phyloP scores from a whole-genome alignment of 2,113 vertebrate species.

The Poicephalus meyeri region DNA sequence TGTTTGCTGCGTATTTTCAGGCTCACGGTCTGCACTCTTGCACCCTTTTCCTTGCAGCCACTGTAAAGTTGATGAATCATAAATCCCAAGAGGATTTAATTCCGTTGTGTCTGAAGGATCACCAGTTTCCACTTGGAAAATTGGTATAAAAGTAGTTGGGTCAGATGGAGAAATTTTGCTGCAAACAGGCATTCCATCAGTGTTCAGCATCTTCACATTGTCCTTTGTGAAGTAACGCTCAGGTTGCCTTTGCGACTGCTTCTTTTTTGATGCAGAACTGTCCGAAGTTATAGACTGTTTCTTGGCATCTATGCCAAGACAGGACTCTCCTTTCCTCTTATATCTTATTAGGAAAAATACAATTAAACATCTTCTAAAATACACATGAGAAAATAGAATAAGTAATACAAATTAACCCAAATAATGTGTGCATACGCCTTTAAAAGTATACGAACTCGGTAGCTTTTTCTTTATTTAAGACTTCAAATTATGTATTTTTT shows the following conservation, averaged over 20 bases:
- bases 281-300: slow-evolving; percentile 86
- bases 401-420: not conserved
- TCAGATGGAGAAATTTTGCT: not conserved
- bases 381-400: not conserved
- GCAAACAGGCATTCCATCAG: slow-evolving; percentile 51
- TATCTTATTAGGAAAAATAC: slow-evolving; percentile 78
- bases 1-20: slow-evolving; percentile 23
- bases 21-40: slow-evolving; percentile 21
- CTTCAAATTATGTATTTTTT: not conserved
- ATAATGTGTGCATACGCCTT: not conserved
- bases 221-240: slow-evolving; percentile 85
- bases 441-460: not conserved
- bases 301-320: slow-evolving; percentile 83
- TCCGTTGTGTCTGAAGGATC: slow-evolving; percentile 12
- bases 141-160: slow-evolving; percentile 72
- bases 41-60: slow-evolving; percentile 90
- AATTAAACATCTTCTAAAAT: not conserved
- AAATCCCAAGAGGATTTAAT: slow-evolving; percentile 90
- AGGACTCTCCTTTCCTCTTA: slow-evolving; percentile 85
- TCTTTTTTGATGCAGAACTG: slow-evolving; percentile 71
- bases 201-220: slow-evolving; percentile 73
- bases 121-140: slow-evolving; percentile 44
- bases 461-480: not conserved
- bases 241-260: slow-evolving; percentile 45
- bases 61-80: slow-evolving; percentile 84